A percentile compares a stretch with the other conserved stretches of the same genome.
Evolutionary conservation across 53 echinoderm and acorn worm genomes (phyloP).

Genomic region (Pentamera pediparva): DNA sequence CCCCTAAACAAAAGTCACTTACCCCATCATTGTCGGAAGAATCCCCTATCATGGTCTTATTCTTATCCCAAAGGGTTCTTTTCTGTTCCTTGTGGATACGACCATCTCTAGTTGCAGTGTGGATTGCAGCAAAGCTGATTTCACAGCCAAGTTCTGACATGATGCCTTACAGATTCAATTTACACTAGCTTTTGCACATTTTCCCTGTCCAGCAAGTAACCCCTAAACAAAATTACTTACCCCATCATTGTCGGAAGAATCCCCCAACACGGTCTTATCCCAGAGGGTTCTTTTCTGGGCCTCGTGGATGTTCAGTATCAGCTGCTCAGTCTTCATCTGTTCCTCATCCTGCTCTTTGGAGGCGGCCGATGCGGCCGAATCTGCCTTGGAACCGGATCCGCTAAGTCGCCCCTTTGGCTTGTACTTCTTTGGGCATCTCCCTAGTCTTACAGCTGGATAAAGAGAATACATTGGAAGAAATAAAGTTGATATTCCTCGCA

Average conservation of each 20-base stretch:
- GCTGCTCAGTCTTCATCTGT: conserved; percentile 97
- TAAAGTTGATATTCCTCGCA: too few relatives aligned
- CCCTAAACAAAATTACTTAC: too few relatives aligned
- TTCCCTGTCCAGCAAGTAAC: too few relatives aligned
- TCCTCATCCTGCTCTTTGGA: conserved; percentile 59
- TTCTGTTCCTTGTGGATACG: conserved; percentile 97
- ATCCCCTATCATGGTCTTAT: conserved; percentile 46
- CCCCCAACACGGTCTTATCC: conserved; percentile 60
- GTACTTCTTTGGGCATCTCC: conserved; percentile 98
- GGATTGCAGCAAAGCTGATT: too few relatives aligned
- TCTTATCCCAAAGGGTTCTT: conserved; percentile 96
- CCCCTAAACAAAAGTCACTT: too few relatives aligned
- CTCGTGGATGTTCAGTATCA: conserved; percentile 89
- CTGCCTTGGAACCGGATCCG: conserved; percentile 68
- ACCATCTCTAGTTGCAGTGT: too few relatives aligned
- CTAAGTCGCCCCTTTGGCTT: conserved; percentile 85
- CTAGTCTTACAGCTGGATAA: conserved; percentile 80
- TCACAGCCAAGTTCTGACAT: too few relatives aligned
- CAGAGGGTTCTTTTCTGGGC: conserved; percentile 98
- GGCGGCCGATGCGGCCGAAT: conserved; percentile 47
- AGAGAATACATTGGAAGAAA: neutral
- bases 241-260: neutral
- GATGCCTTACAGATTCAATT: too few relatives aligned
- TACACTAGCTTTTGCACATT: too few relatives aligned
- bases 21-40: neutral